Evolutionary conservation across 2,888 invertebrate genomes (phyloP), one percentile per base, ranked within the genome.

Genomic region (Macrosiphum euphorbiae): DNA sequence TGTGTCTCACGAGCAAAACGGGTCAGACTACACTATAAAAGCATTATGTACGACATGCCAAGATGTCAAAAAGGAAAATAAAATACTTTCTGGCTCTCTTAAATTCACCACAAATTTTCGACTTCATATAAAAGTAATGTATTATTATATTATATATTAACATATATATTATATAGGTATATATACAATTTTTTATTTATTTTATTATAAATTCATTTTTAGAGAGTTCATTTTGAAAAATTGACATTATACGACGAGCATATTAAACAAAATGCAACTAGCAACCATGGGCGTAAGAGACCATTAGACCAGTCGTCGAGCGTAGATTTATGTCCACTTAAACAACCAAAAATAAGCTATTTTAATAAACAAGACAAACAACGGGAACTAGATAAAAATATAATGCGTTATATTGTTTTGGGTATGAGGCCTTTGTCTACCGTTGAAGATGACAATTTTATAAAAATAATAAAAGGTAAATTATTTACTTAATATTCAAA

Each of bases 341-440:
- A 86, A 28, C 86, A 86, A 86, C 7, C 26, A 86, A 86, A 85
- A 85, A 26, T 85, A 78, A 78, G n/a, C 11, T 28, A 16, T 78
- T 78, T 8, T n/a, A 78, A 78, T 78, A 78, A 78, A 78, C 0
- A 47, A 10, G 85, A 52, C 35, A 88, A 88, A 55, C 88, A 88
- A 20, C 35, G 35, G 1, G 5, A 52, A 88, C 35, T 88, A 44
- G 88, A 88, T 35, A 26, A 55, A 88, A 88, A 88, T 55, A 55
- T 86, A 44, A 86, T 88, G 88, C 55, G 88, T 88, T 88, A 55
- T 55, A 55, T 88, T 41, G 50, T 50, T 50, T 50, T 50, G 50
- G 50, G 50, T 8, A 50, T 50, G 50, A 50, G 50, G 8, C 50
- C 8, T 50, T 50, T 50, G 50, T 50, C 50, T 50, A 50, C 50